Conservation (phyloP, 2,888 invertebrate genomes). For the Spisula solida region DNA sequence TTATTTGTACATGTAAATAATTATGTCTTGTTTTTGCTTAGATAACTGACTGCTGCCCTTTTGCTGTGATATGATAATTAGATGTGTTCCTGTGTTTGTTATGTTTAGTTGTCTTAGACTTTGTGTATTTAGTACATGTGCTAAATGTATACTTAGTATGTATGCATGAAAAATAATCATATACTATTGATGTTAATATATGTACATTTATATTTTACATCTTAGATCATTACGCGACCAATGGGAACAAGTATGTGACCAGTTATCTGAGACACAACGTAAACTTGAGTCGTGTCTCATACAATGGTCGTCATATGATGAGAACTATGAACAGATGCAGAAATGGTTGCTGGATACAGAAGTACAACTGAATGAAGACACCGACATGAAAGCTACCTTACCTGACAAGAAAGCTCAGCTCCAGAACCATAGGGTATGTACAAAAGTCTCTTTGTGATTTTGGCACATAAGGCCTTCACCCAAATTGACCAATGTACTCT, state of each 20-base stretch:
- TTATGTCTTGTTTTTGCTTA: background rate
- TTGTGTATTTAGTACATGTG: too few species aligned
- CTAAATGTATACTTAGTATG: too few species aligned
- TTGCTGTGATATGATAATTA: background rate
- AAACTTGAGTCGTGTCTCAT: constrained; percentile 95
- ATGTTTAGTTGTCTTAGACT: background rate
- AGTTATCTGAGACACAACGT: constrained; percentile 94
- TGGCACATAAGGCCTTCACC: too few species aligned
- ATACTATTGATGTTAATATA: background rate
- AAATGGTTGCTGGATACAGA: constrained; percentile 93
- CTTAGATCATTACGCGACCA: constrained; percentile 78
- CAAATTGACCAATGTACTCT: too few species aligned
- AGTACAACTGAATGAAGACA: constrained; percentile 92
- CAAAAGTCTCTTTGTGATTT: too few species aligned
- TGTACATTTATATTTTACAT: background rate
- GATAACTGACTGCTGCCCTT: background rate
- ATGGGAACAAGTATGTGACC: constrained; percentile 89
- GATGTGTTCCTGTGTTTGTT: background rate
- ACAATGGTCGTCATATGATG: constrained; percentile 97
- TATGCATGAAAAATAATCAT: too few species aligned
- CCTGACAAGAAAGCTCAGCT: constrained; percentile 97
- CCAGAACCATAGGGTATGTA: constrained; percentile 92
- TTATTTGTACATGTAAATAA: background rate
- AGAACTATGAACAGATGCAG: constrained; percentile 93
- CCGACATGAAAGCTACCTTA: constrained; percentile 94